Conservation (phyloP, 2,113 vertebrate genomes). For the Stegastes partitus region DNA sequence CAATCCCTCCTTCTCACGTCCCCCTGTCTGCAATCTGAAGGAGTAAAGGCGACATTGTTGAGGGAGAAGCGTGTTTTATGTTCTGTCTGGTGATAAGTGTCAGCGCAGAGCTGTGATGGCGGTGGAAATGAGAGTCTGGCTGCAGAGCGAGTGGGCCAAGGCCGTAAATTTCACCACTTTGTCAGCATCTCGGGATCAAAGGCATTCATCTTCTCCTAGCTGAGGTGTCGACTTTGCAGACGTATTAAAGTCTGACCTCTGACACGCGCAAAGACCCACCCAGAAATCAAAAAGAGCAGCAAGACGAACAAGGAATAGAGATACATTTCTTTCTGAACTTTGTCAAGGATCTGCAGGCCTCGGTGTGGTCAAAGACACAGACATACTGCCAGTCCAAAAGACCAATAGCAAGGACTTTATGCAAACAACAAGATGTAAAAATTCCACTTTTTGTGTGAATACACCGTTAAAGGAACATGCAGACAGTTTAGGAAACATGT, state of each 20-base stretch:
- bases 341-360: not conserved
- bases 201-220: slow-evolving; percentile 25
- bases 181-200: slow-evolving; percentile 53
- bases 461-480: no score
- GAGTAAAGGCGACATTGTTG: not conserved
- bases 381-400: no score
- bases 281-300: slow-evolving; percentile 1
- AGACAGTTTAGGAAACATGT: no score
- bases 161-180: slow-evolving; percentile 60
- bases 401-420: no score
- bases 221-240: slow-evolving; percentile 13
- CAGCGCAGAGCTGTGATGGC: slow-evolving; percentile 26
- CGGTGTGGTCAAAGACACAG: no score
- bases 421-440: no score
- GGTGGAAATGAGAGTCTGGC: slow-evolving; percentile 51
- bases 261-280: not conserved
- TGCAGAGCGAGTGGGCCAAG: slow-evolving; percentile 4
- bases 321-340: not conserved
- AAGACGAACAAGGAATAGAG: not conserved
- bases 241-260: slow-evolving; percentile 30
- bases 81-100: slow-evolving; percentile 48
- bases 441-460: no score
- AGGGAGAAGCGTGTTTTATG: slow-evolving; percentile 56
- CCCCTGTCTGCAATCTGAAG: slow-evolving; percentile 8
- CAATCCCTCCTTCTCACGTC: slow-evolving; percentile 12